Conservation (phyloP, 2,113 vertebrate genomes). For the Burhinus bistriatus region DNA sequence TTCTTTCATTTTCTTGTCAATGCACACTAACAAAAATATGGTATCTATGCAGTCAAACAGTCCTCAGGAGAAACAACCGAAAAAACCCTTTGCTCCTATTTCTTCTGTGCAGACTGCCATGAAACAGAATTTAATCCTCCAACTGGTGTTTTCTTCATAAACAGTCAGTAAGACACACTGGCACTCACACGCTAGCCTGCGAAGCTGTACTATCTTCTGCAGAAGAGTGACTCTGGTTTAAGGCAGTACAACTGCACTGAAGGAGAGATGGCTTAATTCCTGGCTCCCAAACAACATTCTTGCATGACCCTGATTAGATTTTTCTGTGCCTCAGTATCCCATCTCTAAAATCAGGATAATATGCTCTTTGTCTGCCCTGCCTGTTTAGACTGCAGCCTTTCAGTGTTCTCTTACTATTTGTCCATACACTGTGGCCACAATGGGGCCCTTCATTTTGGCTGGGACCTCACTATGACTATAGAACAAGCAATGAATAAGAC, state of each 20-base stretch:
- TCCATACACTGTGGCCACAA: slow-evolving; percentile 27
- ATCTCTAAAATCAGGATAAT: slow-evolving; percentile 60
- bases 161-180: slow-evolving; percentile 31
- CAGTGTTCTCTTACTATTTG: slow-evolving; percentile 42
- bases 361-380: slow-evolving; percentile 45
- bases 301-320: slow-evolving; percentile 38
- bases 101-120: not conserved
- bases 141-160: slow-evolving; percentile 23
- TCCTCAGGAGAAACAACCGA: not conserved
- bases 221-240: not conserved
- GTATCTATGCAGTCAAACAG: not conserved
- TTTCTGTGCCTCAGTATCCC: slow-evolving; percentile 60
- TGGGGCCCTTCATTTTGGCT: slow-evolving; percentile 40
- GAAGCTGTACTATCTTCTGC: slow-evolving; percentile 6
- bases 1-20: not conserved
- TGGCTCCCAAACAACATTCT: slow-evolving; percentile 35
- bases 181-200: not conserved
- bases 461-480: not conserved
- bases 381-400: slow-evolving; percentile 51
- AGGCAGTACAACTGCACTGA: not conserved
- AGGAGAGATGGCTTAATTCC: slow-evolving; percentile 5
- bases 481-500: not conserved
- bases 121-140: slow-evolving; percentile 10
- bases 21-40: not conserved
- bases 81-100: not conserved